Evolutionary conservation across 2,113 vertebrate genomes (phyloP).

Genomic region (Connochaetes taurinus): DNA sequence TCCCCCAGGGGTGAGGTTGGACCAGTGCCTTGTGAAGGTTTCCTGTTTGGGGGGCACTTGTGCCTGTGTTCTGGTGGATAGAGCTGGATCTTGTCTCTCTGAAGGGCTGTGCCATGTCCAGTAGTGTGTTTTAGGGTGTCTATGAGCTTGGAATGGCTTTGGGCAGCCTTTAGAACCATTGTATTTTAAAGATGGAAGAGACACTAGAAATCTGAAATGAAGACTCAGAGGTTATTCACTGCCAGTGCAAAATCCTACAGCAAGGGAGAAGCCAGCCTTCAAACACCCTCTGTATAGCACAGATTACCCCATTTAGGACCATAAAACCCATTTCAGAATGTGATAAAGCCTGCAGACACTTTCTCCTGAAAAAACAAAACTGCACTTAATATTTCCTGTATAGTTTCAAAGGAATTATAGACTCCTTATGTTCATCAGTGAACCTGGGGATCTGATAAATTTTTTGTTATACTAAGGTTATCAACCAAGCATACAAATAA

Average conservation of each 20-base stretch:
- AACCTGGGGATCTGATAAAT: not conserved
- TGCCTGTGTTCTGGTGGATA: not conserved
- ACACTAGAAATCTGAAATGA: not conserved
- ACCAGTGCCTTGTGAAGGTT: not conserved
- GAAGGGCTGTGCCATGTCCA: not conserved
- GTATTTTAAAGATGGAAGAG: not conserved
- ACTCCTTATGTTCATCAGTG: not conserved
- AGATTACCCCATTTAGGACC: not conserved
- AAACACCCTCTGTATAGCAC: too few species aligned
- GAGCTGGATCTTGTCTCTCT: not conserved
- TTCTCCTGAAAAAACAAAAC: not conserved
- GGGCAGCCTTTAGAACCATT: not conserved
- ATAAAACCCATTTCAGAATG: not conserved
- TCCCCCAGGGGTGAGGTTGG: not conserved
- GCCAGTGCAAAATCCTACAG: not conserved
- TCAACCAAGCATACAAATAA: not conserved
- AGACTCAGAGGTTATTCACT: not conserved
- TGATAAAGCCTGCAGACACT: not conserved
- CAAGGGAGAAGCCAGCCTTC: not conserved
- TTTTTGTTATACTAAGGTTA: not conserved
- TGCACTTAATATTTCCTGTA: not conserved
- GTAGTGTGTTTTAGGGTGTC: not conserved
- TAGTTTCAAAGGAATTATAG: not conserved
- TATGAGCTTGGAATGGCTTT: not conserved
- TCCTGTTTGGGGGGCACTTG: not conserved